These are phyloP conservation scores for Penaeus monodon DNA, from an alignment of 2,888 invertebrate genomes.

Conservation along the genomic window DNA sequence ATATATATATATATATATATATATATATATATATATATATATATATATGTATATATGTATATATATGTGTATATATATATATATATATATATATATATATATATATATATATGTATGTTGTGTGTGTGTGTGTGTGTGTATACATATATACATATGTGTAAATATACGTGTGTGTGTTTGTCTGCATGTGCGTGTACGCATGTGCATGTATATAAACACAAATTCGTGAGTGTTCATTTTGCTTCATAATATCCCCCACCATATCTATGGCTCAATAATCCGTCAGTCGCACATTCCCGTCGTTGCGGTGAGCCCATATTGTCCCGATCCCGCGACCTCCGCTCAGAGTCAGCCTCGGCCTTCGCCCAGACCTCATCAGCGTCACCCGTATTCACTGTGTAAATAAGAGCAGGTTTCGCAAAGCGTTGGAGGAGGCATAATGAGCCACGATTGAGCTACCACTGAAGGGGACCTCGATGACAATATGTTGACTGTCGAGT, in stretches of 20 bases:
- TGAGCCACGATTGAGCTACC: conserved; percentile 28
- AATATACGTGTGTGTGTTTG: conserved; percentile 1
- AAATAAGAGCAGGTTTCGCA: not conserved
- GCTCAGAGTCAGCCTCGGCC: too few species aligned
- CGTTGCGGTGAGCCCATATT: not conserved
- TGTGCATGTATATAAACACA: not conserved
- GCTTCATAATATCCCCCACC: not conserved
- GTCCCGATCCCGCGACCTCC: not conserved
- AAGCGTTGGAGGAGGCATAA: not conserved
- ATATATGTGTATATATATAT: too few species aligned
- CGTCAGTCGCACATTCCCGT: not conserved
- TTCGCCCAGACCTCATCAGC: not conserved
- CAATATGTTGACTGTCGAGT: conserved; percentile 43
- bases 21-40: too few species aligned
- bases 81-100: too few species aligned
- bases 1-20: too few species aligned
- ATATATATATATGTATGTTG: not conserved
- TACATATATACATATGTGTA: not conserved
- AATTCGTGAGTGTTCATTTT: not conserved
- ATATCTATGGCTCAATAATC: not conserved
- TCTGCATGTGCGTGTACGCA: not conserved
- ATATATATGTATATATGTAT: too few species aligned
- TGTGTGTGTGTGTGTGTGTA: conserved; percentile 13
- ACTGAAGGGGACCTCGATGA: conserved; percentile 16
- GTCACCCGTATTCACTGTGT: not conserved